Percentiles rank a stretch among this genome's conserved stretches.
Conservation (phyloP, 1,140 invertebrate species). For the Eupeodes corollae region DNA sequence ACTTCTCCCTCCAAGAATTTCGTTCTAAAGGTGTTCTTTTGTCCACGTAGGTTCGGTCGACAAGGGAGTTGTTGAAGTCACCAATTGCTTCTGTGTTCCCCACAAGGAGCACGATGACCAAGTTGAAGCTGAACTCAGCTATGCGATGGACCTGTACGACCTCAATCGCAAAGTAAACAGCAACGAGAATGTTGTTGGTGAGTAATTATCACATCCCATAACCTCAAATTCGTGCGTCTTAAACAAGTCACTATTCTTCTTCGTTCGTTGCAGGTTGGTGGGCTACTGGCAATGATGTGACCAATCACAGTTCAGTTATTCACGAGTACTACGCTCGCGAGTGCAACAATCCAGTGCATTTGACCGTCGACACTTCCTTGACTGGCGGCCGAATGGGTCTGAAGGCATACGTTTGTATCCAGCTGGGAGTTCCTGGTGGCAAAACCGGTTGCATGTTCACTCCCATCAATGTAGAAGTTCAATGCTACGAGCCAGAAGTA, state of each 20-base stretch:
- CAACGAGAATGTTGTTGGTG: constrained; percentile 75
- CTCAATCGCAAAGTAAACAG: constrained; percentile 85
- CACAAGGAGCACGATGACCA: constrained; percentile 93
- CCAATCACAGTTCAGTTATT: constrained; percentile 91
- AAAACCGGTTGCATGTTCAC: constrained; percentile 95
- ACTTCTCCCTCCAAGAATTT: too few relatives aligned
- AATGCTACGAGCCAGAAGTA: constrained; percentile 81
- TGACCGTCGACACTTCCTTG: constrained; percentile 87
- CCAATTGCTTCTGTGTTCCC: constrained; percentile 94
- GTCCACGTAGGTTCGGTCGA: constrained; percentile 57
- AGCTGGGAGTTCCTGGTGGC: constrained; percentile 75
- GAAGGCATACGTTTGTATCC: constrained; percentile 76
- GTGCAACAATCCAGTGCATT: constrained; percentile 85
- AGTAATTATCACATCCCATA: constrained; percentile 11
- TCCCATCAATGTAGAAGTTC: constrained; percentile 73
- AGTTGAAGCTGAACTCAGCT: constrained; percentile 90
- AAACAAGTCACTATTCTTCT: constrained; percentile 1
- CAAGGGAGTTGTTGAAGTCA: constrained; percentile 88
- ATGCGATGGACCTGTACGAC: constrained; percentile 90
- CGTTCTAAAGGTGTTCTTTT: neutral
- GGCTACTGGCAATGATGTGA: constrained; percentile 92
- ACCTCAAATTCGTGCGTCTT: constrained; percentile 5
- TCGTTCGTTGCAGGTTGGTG: constrained; percentile 65
- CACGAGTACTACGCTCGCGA: constrained; percentile 94
- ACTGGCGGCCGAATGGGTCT: constrained; percentile 71